Conservation (phyloP, 2,888 invertebrate species). For the Lepidonotus clava region DNA sequence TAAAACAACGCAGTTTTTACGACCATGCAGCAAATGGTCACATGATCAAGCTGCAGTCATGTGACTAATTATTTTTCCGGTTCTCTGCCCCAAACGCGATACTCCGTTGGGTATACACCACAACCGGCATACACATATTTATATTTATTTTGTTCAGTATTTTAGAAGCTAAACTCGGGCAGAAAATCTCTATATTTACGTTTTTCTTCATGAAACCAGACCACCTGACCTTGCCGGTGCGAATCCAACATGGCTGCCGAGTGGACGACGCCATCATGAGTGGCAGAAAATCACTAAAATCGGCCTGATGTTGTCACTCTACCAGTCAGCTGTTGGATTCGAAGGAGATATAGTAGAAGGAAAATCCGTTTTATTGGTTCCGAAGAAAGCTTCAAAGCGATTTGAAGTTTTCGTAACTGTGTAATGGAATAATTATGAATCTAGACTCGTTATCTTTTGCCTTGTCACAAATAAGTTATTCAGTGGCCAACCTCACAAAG, state of each 20-base stretch:
- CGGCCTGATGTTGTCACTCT: constrained; percentile 57
- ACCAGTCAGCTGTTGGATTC: constrained; percentile 46
- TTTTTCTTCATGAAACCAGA: background rate
- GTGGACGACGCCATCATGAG: constrained; percentile 56
- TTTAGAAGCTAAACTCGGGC: no score
- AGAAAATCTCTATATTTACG: background rate
- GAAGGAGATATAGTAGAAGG: constrained; percentile 6
- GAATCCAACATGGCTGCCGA: constrained; percentile 55
- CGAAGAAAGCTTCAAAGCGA: constrained; percentile 91
- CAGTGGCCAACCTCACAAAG: constrained; percentile 96
- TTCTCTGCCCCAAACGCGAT: no score
- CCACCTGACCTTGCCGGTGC: constrained; percentile 51
- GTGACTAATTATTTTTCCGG: background rate
- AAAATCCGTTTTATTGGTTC: constrained; percentile 28
- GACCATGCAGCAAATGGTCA: no score
- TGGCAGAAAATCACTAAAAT: constrained; percentile 45
- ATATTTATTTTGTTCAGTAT: no score
- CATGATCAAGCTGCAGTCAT: no score
- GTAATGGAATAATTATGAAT: constrained; percentile 81
- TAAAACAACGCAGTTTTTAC: no score
- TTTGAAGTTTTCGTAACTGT: constrained; percentile 97
- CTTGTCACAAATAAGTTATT: constrained; percentile 98
- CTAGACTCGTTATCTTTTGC: constrained; percentile 99
- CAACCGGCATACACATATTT: no score
- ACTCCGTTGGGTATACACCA: no score